A percentile compares a stretch with the other conserved stretches of the same genome.
These are phyloP conservation scores for Omphaloscelis lunosa DNA, from an alignment of 2,888 invertebrate species.

Conservation along the genomic window DNA sequence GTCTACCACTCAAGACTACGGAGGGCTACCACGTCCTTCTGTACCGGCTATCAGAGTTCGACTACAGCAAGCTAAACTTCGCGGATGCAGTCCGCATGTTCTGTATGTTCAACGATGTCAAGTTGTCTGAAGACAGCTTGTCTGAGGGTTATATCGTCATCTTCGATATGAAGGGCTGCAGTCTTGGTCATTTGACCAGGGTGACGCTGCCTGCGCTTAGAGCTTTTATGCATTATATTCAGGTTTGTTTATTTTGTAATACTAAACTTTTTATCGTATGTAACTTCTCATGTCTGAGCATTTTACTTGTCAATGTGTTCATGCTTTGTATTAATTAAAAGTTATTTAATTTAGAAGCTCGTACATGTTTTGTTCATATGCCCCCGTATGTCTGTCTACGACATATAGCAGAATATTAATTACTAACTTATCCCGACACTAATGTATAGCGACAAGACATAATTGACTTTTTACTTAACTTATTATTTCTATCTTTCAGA, in stretches of 20 bases:
- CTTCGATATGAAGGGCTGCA: slow-evolving; percentile 93
- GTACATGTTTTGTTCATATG: background rate
- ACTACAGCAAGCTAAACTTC: slow-evolving; percentile 92
- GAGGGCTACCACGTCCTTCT: slow-evolving; percentile 92
- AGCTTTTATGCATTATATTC: slow-evolving; percentile 92
- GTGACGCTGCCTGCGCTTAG: slow-evolving; percentile 92
- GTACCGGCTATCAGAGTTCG: slow-evolving; percentile 91
- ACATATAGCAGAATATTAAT: background rate
- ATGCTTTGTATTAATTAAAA: background rate
- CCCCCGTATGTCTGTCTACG: background rate
- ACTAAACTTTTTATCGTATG: too few relatives aligned
- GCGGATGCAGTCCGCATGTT: slow-evolving; percentile 92
- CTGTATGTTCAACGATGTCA: slow-evolving; percentile 93
- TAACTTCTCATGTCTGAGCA: too few relatives aligned
- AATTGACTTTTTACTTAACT: background rate
- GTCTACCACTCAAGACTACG: slow-evolving; percentile 90
- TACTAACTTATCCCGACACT: background rate
- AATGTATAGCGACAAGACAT: background rate
- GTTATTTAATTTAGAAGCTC: background rate
- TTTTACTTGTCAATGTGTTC: too few relatives aligned
- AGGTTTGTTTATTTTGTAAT: slow-evolving; percentile 81
- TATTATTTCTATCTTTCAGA: slow-evolving; percentile 82
- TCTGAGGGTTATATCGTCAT: slow-evolving; percentile 91
- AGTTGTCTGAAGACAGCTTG: slow-evolving; percentile 91
- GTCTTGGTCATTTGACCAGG: slow-evolving; percentile 92